phyloP scores from a whole-genome alignment of 2,888 invertebrate genomes.

The Coelopa pilipes region DNA sequence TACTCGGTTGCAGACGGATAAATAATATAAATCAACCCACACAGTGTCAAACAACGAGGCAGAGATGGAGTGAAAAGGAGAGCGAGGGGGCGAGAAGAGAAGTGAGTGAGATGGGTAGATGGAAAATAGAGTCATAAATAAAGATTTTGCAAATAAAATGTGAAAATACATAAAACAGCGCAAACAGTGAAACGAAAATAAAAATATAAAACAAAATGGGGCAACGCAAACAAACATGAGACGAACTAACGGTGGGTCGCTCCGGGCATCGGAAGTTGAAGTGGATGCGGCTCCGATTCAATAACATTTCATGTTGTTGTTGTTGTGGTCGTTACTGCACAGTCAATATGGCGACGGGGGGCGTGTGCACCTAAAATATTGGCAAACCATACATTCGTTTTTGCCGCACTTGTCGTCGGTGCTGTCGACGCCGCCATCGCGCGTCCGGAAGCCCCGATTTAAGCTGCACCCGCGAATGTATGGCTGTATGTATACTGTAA shows the following conservation, averaged over 20 bases:
- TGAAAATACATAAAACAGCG: background rate
- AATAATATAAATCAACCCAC: slow-evolving; percentile 4
- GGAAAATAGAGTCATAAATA: slow-evolving; percentile 22
- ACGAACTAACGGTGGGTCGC: background rate
- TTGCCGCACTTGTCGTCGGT: no score
- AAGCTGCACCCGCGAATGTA: background rate
- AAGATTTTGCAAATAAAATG: slow-evolving; percentile 22
- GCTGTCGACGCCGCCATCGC: no score
- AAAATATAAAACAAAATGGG: background rate
- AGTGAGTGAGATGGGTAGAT: background rate
- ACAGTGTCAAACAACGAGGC: background rate
- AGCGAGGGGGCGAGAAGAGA: background rate
- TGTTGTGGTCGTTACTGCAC: background rate
- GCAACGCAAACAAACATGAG: no score
- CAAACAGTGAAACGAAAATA: background rate
- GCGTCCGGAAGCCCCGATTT: no score
- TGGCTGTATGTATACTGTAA: background rate
- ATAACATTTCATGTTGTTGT: background rate
- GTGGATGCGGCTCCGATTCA: background rate
- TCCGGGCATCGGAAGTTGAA: background rate
- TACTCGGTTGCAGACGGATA: background rate
- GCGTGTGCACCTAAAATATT: no score
- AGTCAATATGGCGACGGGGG: background rate
- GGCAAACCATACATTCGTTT: no score
- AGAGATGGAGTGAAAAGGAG: background rate